Base-by-base conservation (phyloP, 2,113 vertebrate genomes). In the Vulpes lagopus region DNA sequence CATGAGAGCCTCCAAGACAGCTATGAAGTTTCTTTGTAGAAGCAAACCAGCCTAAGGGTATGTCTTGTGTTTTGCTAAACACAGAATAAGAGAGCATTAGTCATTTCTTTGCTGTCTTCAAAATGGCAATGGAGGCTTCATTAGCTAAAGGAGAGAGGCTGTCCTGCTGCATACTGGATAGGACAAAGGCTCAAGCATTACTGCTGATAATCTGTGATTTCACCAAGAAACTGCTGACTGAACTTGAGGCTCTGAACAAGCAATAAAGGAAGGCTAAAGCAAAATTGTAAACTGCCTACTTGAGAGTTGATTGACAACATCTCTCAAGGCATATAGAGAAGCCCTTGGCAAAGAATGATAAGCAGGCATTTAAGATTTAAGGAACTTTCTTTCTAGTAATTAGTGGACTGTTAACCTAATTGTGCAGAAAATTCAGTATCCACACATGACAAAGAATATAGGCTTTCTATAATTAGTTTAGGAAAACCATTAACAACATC, bases 21-120 rank as follows among this genome's bases (percentile, higher is more conserved):
- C 15, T 55, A 69, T 8, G 11, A 17, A 55, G 6, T 69, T 81
- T 79, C 65, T 88, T 55, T 89, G 32, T 65, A 82, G 69, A 97
- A 83, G 16, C 25, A 69, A 94, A 65, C 16, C 11, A 67, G 3
- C 43, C 59, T 16, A 76, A 67, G 11, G 6, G 1, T 85, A 86
- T 73, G 80, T 3, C 11, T 87, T 92, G n/a, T 64, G 11, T 80
- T 86, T 94, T 81, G 57, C 67, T 74, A 94, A 88, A 83, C 27
- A 73, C n/a, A 92, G 10, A 73, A 57, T 60, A 53, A 35, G 25
- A 71, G 2, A 82, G 4, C 23, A 87, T 35, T 81, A 92, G 38
- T 85, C 82, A 55, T 62, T 80, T 79, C 11, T 80, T 86, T 86
- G 16, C 0, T 16, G 23, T 32, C 82, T 78, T 81, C 51, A 57